phyloP scores from a whole-genome alignment of 2,888 invertebrate genomes.

The Bembecia ichneumoniformis region DNA sequence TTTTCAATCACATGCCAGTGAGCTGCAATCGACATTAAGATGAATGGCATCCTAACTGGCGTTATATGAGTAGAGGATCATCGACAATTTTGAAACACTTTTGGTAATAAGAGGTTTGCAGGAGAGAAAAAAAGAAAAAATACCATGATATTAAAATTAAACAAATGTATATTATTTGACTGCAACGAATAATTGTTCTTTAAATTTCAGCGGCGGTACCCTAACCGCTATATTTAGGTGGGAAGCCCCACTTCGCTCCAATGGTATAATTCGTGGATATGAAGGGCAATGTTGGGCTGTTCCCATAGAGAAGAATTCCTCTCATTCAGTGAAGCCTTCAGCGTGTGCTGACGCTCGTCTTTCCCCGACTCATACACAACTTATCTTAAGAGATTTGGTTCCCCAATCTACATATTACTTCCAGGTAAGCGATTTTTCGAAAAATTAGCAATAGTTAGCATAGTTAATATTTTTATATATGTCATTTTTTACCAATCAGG shows the following conservation, averaged over 20 bases:
- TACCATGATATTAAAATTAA: constrained; percentile 12
- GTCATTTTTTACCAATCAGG: constrained; percentile 52
- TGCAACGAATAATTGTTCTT: background rate
- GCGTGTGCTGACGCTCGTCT: constrained; percentile 68
- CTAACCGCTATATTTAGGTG: constrained; percentile 82
- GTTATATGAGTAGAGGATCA: too few species aligned
- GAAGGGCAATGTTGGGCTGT: constrained; percentile 78
- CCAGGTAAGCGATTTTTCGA: constrained; percentile 48
- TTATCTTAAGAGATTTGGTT: constrained; percentile 68
- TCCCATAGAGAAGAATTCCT: constrained; percentile 16
- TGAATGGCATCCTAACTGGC: too few species aligned
- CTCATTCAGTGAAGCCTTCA: constrained; percentile 44
- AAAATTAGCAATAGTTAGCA: background rate
- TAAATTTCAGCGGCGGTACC: constrained; percentile 33
- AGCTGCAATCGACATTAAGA: too few species aligned
- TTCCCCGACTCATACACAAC: constrained; percentile 67
- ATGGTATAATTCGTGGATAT: constrained; percentile 83
- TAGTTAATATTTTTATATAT: background rate
- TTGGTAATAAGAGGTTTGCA: background rate
- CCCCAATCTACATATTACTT: constrained; percentile 78
- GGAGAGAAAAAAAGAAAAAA: too few species aligned
- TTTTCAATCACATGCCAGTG: too few species aligned
- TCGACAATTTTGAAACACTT: too few species aligned
- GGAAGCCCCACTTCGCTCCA: constrained; percentile 80
- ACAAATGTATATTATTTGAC: constrained; percentile 9